These are phyloP conservation scores for Picathartes gymnocephalus DNA, from an alignment of 2,113 vertebrate species.

Conservation along the genomic window DNA sequence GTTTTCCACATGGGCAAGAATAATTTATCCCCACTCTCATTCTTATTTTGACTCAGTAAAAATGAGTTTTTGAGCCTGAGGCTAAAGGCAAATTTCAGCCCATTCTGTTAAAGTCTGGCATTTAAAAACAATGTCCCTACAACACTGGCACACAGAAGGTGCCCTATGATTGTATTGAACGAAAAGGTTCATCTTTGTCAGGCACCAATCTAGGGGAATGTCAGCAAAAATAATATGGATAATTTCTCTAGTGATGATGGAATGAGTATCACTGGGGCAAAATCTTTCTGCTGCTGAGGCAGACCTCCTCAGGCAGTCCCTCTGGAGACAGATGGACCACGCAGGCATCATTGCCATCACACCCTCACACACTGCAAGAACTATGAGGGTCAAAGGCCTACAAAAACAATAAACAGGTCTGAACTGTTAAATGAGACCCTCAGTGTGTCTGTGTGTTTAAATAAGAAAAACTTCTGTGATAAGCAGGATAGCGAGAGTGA, in stretches of 20 bases:
- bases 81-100: not conserved
- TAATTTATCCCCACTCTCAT: not conserved
- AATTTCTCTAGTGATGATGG: not conserved
- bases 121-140: not conserved
- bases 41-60: not conserved
- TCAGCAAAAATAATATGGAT: not conserved
- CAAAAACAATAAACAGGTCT: not conserved
- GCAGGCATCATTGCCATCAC: fast-evolving
- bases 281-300: not conserved
- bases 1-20: not conserved
- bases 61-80: not conserved
- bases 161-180: not conserved
- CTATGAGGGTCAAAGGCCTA: not conserved
- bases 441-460: not conserved
- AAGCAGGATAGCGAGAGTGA: fast-evolving
- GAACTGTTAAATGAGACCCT: not conserved
- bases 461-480: not conserved
- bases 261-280: not conserved
- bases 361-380: not conserved
- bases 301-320: not conserved
- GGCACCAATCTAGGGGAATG: not conserved
- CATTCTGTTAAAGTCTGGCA: not conserved
- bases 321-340: not conserved
- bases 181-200: not conserved
- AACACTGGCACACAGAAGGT: not conserved